Evolutionary conservation across 2,797 vertebrate genomes (phyloP).

Genomic region (Chaunax sp.): DNA sequence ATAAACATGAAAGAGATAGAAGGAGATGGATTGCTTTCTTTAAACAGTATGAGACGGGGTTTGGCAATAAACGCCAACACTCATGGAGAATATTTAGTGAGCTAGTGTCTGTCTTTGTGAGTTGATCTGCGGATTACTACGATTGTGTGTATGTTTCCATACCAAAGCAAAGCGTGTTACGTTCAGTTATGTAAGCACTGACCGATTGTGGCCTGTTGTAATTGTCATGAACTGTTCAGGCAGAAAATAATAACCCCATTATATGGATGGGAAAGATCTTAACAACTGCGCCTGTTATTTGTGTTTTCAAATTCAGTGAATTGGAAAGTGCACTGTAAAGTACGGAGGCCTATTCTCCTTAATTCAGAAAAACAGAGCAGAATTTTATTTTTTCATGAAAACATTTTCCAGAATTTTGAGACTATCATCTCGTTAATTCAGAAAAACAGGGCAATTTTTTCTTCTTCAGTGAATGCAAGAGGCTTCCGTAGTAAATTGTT

Average conservation of each 20-base stretch:
- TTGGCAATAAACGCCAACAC: background rate
- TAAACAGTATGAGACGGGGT: background rate
- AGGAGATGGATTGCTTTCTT: slow-evolving; percentile 4
- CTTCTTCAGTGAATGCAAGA: too few relatives aligned
- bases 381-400: too few relatives aligned
- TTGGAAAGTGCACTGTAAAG: too few relatives aligned
- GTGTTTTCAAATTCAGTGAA: background rate
- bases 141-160: background rate
- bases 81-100: background rate
- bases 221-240: slow-evolving; percentile 8
- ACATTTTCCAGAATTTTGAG: too few relatives aligned
- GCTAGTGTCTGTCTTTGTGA: background rate
- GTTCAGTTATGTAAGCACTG: slow-evolving; percentile 39
- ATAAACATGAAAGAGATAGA: slow-evolving; percentile 22
- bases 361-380: too few relatives aligned
- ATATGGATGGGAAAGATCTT: background rate
- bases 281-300: background rate
- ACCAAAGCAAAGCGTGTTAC: too few relatives aligned
- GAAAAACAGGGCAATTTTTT: too few relatives aligned
- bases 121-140: background rate
- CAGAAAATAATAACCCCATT: slow-evolving; percentile 14
- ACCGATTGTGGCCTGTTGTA: slow-evolving; percentile 19
- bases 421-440: too few relatives aligned
- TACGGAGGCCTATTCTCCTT: too few relatives aligned
- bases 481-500: too few relatives aligned